A percentile compares a stretch with the other conserved stretches of the same genome.
Conservation (phyloP, 2,888 invertebrate genomes). For the Rhaphigaster nebulosa region DNA sequence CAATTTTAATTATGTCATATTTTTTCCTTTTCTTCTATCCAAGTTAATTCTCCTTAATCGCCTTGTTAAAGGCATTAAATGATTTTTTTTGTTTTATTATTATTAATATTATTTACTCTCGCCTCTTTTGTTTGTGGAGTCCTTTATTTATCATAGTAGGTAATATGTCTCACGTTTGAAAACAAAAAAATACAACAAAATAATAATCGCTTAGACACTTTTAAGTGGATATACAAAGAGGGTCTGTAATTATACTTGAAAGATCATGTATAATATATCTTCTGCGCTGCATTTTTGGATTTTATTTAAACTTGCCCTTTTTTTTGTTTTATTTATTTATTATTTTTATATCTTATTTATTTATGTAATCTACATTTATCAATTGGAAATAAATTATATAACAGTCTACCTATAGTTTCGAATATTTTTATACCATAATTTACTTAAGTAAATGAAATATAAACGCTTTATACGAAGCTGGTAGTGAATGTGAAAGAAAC, state of each 20-base stretch:
- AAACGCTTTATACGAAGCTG: too few species aligned
- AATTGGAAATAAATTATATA: too few species aligned
- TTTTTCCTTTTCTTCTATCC: neutral
- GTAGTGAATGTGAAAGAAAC: too few species aligned
- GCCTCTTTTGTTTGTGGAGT: neutral
- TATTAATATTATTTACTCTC: neutral
- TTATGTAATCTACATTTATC: too few species aligned
- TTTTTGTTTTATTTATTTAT: too few species aligned
- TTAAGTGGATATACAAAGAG: neutral
- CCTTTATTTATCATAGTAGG: neutral
- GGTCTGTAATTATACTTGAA: neutral
- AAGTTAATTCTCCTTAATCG: neutral
- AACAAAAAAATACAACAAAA: neutral
- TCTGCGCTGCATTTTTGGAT: neutral
- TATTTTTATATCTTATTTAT: too few species aligned
- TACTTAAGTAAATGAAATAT: too few species aligned
- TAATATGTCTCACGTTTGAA: neutral
- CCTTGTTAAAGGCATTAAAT: neutral
- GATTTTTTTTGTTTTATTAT: neutral
- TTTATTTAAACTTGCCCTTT: neutral
- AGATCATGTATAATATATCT: neutral
- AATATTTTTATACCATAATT: too few species aligned
- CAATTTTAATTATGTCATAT: conserved; percentile 13
- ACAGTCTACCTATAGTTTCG: too few species aligned
- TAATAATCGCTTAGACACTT: too few species aligned